Evolutionary conservation across 2,888 invertebrate species (phyloP), one percentile per base, ranked within the genome.

Genomic region (Hoplodrina blanda): DNA sequence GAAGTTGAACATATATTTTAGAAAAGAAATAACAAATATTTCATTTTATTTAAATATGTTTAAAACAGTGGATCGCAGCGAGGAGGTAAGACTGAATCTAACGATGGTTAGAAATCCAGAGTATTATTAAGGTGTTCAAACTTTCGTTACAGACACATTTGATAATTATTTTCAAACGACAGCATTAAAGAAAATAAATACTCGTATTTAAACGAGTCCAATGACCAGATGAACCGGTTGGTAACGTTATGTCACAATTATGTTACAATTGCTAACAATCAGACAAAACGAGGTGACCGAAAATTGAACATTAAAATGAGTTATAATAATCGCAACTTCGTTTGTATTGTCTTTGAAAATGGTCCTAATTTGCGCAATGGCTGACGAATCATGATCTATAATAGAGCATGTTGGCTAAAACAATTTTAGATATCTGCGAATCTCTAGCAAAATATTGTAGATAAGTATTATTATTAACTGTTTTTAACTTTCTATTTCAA

Each of bases 191-290:
- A 79, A 76, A 83, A 75, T 79, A 77, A 76, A 72, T 77, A 33
- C 8, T 1, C 1, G 33, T 33, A 74, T 69, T 69, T 59, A 78
- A 78, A 77, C 61, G 63, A 75, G 85, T 84, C 76, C 84, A 87
- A 79, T 78, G 83, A 85, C 76, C 67, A 62, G 62, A 20, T 25
- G 3, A 13, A 73, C 82, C 75, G 80, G 81, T 85, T 85, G 74
- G 78, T 76, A 82, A 73, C 76, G 80, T 88, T 87, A 84, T 82
- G 79, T 87, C 85, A 86, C 79, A 70, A 69, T 78, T 83, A 84
- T 81, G 71, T 73, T 62, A 81, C 88, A 90, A 91, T 91, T 91
- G 89, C 66, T 74, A 79, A 69, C 87, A 90, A 91, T 91, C 80
- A 86, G 80, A 69, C 79, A 76, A 80, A 87, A 76, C 77, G 81